phyloP scores from a whole-genome alignment of 2,888 invertebrate species.

The Andrena camellia region DNA sequence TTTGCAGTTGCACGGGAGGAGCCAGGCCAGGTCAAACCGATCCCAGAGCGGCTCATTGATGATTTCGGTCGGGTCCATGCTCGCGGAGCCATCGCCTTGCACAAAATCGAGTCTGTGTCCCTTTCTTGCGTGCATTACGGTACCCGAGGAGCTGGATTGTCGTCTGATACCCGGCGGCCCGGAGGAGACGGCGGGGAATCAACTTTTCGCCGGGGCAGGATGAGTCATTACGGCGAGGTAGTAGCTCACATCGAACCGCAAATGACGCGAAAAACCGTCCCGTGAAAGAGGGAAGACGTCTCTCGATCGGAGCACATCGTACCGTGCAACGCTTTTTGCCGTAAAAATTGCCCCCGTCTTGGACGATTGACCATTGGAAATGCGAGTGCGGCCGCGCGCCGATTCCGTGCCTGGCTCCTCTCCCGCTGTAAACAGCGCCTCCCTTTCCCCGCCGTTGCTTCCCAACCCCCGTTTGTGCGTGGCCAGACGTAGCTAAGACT shows the following conservation, averaged over 20 bases:
- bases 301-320: conserved; percentile 33
- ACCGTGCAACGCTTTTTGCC: conserved; percentile 42
- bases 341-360: conserved; percentile 53
- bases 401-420: neutral
- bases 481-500: too few species aligned
- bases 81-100: conserved; percentile 40
- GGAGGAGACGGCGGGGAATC: conserved; percentile 48
- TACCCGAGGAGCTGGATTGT: conserved; percentile 60
- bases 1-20: neutral
- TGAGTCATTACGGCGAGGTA: conserved; percentile 57
- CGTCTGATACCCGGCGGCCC: conserved; percentile 48
- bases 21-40: conserved; percentile 43
- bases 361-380: conserved; percentile 48
- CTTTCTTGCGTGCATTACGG: conserved; percentile 69
- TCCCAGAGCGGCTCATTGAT: conserved; percentile 62
- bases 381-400: conserved; percentile 37
- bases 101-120: conserved; percentile 65
- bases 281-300: conserved; percentile 35
- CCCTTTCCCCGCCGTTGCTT: neutral
- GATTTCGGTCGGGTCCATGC: conserved; percentile 64
- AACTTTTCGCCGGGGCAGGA: conserved; percentile 52
- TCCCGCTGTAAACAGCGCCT: neutral
- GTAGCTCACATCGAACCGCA: conserved; percentile 56
- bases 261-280: conserved; percentile 58
- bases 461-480: too few species aligned